Evolutionary conservation across 2,797 vertebrate species (phyloP).

Genomic region (Protosalanx chinensis): DNA sequence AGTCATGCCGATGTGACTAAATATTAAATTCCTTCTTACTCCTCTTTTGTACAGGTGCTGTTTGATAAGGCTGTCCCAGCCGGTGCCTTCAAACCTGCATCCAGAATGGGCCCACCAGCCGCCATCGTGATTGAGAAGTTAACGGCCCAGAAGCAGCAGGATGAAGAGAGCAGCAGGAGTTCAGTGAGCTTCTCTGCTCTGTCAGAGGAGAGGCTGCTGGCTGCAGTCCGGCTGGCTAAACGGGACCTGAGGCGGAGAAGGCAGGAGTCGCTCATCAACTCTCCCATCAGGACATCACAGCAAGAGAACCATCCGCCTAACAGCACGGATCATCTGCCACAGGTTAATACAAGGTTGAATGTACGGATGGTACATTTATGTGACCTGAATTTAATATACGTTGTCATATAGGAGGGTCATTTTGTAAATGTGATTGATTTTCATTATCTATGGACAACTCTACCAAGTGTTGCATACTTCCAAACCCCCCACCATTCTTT

Average conservation of each 20-base stretch:
- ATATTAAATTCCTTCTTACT: constrained; percentile 10
- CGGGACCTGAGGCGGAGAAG: constrained; percentile 80
- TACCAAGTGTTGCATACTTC: too few species aligned
- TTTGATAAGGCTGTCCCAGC: constrained; percentile 80
- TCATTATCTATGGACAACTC: too few species aligned
- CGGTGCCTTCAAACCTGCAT: constrained; percentile 74
- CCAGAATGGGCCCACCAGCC: constrained; percentile 70
- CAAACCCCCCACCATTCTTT: not conserved
- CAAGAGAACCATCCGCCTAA: constrained; percentile 34
- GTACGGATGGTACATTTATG: not conserved
- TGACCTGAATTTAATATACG: not conserved
- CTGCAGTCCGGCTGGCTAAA: constrained; percentile 83
- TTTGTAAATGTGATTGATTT: too few species aligned
- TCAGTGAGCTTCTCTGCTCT: constrained; percentile 80
- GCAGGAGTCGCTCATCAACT: constrained; percentile 43
- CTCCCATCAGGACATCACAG: constrained; percentile 31
- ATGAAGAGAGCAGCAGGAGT: constrained; percentile 51
- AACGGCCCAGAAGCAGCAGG: constrained; percentile 43
- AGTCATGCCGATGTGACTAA: too few species aligned
- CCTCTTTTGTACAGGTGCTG: constrained; percentile 72
- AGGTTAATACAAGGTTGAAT: constrained; percentile 39
- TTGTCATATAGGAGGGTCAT: not conserved
- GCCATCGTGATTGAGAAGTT: constrained; percentile 90
- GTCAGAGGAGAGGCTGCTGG: constrained; percentile 85
- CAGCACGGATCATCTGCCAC: constrained; percentile 42